Evolutionary conservation across 2,113 vertebrate genomes (phyloP).

Genomic region (Hemichromis elongatus): DNA sequence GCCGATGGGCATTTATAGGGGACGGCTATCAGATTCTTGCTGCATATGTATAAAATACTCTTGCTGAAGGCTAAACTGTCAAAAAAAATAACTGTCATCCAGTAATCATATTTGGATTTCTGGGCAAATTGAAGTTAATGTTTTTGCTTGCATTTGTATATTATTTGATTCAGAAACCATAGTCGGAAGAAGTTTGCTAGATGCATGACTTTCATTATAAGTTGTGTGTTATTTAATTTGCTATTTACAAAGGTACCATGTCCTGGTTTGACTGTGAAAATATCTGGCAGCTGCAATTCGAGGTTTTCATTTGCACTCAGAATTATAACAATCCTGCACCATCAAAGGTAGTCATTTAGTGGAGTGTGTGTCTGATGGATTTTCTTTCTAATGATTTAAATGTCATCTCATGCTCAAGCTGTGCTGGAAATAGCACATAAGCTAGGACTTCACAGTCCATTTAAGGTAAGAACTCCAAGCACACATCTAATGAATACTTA

Average conservation of each 20-base stretch:
- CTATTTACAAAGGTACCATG: background rate
- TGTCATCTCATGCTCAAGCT: background rate
- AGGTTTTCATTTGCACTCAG: background rate
- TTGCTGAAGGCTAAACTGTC: background rate
- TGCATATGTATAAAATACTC: background rate
- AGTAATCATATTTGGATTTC: background rate
- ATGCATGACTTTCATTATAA: background rate
- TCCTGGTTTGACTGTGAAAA: background rate
- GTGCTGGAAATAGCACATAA: background rate
- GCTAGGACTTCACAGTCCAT: background rate
- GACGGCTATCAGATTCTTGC: background rate
- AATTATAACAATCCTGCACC: background rate
- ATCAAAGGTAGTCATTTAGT: background rate
- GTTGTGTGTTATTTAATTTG: background rate
- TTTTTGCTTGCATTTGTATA: background rate
- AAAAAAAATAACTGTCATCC: background rate
- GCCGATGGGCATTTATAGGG: background rate
- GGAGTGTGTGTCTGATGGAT: background rate
- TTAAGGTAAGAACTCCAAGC: background rate
- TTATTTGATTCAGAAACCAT: background rate
- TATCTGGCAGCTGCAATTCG: background rate
- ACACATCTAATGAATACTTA: background rate
- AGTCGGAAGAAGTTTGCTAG: background rate
- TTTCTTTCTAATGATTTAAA: background rate
- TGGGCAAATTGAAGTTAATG: background rate